Base-by-base conservation (phyloP, 2,888 invertebrate genomes). In the Polydrusus cervinus region DNA sequence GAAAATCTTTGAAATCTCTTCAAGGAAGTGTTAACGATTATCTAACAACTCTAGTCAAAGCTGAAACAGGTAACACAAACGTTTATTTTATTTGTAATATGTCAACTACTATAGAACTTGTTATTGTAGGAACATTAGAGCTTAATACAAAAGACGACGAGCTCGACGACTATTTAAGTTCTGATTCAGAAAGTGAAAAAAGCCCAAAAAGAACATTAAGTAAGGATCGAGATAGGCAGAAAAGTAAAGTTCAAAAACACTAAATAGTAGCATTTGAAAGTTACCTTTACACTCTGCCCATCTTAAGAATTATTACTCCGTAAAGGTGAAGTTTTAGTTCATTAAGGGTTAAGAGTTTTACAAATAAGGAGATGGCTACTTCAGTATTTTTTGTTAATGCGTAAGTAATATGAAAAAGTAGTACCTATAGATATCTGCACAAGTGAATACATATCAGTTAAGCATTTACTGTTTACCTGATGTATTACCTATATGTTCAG, bases 371-470 rank as follows among this genome's bases (percentile, higher is more conserved):
- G 66, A 82, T 82, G 82, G 80, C 82, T 30, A 79, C 82, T 91
- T 93, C 93, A 80, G 91, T 93, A 82, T 93, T 91, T 88, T 93
- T 92, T 86, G 91, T 93, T 82, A 92, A 92, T 87, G 88, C 92
- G 93, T 93, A 90, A 91, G 93, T 92, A 88, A 81, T 73, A 74
- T 16, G 20, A 18, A n/a, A n/a, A n/a, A n/a, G n/a, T n/a, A 16
- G 11, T 38, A 25, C 61, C 14, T 55, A 34, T 30, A 49, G 34
- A 34, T 34, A 34, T 34, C 7, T 34, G 34, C 25, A 25, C 25
- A 25, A 25, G 25, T 25, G 25, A 1, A 25, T 25, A 3, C 3
- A 25, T 25, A 25, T n/a, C n/a, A n/a, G n/a, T n/a, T n/a, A n/a
- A n/a, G n/a, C n/a, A 25, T 5, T 25, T 25, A 25, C 25, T 25